A percentile compares a stretch with the other conserved stretches of the same genome.
phyloP scores from a whole-genome alignment of 2,797 vertebrate species.

The Pristis pectinata region DNA sequence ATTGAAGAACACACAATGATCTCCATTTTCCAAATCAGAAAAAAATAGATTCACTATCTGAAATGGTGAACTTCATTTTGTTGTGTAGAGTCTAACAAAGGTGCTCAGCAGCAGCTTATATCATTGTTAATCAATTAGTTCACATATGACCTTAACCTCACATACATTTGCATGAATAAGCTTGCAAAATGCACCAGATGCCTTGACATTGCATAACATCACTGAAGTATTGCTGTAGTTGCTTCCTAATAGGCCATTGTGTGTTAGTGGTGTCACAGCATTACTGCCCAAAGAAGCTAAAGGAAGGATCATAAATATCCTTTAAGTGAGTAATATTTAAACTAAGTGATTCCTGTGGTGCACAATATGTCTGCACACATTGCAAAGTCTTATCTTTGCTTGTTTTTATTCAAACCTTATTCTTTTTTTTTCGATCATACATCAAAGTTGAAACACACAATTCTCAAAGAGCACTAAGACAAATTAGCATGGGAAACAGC shows the following conservation, averaged over 20 bases:
- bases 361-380: too few species aligned
- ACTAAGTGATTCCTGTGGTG: too few species aligned
- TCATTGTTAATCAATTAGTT: not conserved
- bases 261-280: too few species aligned
- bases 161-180: too few species aligned
- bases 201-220: not conserved
- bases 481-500: not conserved
- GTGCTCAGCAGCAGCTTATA: not conserved
- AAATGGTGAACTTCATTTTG: not conserved
- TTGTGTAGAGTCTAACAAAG: not conserved
- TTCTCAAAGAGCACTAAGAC: not conserved
- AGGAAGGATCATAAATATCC: not conserved
- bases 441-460: not conserved
- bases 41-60: not conserved
- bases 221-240: too few species aligned
- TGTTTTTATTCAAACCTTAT: not conserved
- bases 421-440: not conserved
- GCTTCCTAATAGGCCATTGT: not conserved
- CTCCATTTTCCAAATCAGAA: not conserved
- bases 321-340: not conserved
- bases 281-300: not conserved
- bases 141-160: not conserved
- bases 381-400: constrained; percentile 10
- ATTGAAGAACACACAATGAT: not conserved
- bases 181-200: not conserved